phyloP scores from a whole-genome alignment of 2,797 vertebrate species.

The Bucorvus abyssinicus region DNA sequence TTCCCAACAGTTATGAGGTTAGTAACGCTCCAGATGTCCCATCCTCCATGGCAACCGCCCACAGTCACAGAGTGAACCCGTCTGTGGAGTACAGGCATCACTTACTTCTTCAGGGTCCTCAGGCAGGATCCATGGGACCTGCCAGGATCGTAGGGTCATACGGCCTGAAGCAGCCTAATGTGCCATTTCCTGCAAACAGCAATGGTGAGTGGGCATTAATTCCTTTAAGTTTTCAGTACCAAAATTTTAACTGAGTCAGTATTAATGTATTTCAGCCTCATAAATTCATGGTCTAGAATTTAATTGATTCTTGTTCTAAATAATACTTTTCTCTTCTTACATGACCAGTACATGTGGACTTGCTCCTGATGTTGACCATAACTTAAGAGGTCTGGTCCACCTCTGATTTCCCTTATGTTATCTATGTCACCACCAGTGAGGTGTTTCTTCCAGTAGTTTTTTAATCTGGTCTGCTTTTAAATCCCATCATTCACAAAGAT shows the following conservation, averaged over 20 bases:
- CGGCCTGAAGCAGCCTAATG: slow-evolving; percentile 81
- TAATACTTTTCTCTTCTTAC: not conserved
- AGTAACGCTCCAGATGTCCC: slow-evolving; percentile 87
- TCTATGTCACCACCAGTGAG: not conserved
- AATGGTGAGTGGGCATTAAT: slow-evolving; percentile 79
- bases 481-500: not conserved
- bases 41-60: slow-evolving; percentile 67
- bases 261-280: not conserved
- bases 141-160: slow-evolving; percentile 78
- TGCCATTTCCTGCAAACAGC: slow-evolving; percentile 80
- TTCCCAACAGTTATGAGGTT: slow-evolving; percentile 97
- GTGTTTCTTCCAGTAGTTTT: not conserved
- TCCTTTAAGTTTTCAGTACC: too few species aligned
- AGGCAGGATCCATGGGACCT: slow-evolving; percentile 73
- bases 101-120: slow-evolving; percentile 82
- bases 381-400: not conserved
- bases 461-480: not conserved
- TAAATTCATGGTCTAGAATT: not conserved
- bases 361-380: not conserved
- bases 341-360: not conserved
- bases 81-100: slow-evolving; percentile 81
- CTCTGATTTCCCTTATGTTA: not conserved
- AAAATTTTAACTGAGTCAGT: not conserved
- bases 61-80: slow-evolving; percentile 73
- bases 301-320: not conserved